A percentile compares a stretch with the other conserved stretches of the same genome.
Conservation (phyloP, 1,140 invertebrate genomes). For the Cephus cinctus region DNA sequence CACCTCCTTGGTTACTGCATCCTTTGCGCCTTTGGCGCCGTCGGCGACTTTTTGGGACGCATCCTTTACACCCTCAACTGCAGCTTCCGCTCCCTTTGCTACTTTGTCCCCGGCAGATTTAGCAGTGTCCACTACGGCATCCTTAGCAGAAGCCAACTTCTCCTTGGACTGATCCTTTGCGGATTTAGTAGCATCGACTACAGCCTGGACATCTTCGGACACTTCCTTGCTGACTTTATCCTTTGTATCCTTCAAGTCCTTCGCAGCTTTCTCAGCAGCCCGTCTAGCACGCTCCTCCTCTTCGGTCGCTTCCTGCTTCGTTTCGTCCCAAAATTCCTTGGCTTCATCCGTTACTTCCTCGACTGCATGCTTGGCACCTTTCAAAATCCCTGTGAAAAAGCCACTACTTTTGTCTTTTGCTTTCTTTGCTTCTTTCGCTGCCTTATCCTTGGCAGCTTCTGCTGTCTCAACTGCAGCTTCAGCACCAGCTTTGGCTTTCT, state of each 20-base stretch:
- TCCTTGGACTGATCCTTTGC: too few species aligned
- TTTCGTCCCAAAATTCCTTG: conserved; percentile 29
- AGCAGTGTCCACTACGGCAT: too few species aligned
- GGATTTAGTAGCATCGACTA: too few species aligned
- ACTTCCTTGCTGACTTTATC: conserved; percentile 2
- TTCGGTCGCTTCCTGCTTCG: conserved; percentile 22
- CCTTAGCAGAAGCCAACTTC: too few species aligned
- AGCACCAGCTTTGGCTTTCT: conserved; percentile 7
- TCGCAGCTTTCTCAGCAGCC: too few species aligned
- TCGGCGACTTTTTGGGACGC: background rate
- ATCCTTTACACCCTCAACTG: background rate
- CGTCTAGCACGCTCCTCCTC: conserved; percentile 20
- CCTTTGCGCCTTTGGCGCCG: background rate
- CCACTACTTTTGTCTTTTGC: conserved; percentile 25
- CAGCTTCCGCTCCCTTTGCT: too few species aligned
- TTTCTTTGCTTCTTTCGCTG: conserved; percentile 24
- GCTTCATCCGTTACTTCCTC: conserved; percentile 17
- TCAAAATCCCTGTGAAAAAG: conserved; percentile 28
- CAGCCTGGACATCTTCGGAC: background rate
- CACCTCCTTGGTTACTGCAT: background rate
- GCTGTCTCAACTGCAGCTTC: conserved; percentile 2
- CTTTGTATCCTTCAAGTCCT: conserved; percentile 22
- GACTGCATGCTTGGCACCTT: conserved; percentile 18
- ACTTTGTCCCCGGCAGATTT: too few species aligned
- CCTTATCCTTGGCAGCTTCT: conserved; percentile 17